Evolutionary conservation across 2,113 vertebrate genomes (phyloP).

Genomic region (Oncorhynchus kisutch): DNA sequence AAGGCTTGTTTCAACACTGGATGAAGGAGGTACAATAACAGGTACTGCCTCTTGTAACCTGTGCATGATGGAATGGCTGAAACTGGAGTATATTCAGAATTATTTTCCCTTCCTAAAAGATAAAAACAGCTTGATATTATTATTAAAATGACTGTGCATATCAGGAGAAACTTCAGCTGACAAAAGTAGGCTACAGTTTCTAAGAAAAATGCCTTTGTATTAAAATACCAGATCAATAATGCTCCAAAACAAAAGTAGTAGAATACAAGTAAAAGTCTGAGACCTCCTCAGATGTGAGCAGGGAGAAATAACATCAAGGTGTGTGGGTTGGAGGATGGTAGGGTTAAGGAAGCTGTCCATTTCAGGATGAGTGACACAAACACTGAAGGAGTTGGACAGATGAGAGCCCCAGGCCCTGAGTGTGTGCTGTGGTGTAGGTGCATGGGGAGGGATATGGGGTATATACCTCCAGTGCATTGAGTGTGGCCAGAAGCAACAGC

Average conservation of each 20-base stretch:
- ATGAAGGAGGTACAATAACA: not conserved
- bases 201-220: not conserved
- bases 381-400: conserved; percentile 57
- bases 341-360: conserved; percentile 24
- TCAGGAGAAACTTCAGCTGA: too few species aligned
- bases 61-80: conserved; percentile 2
- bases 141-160: not conserved
- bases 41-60: not conserved
- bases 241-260: too few species aligned
- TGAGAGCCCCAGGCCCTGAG: conserved; percentile 50
- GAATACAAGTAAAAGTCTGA: not conserved
- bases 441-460: conserved; percentile 39
- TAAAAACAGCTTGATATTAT: not conserved
- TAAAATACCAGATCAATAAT: not conserved
- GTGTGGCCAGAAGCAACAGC: conserved; percentile 67
- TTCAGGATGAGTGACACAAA: conserved; percentile 55
- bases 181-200: not conserved
- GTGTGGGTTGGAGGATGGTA: conserved; percentile 28
- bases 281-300: not conserved
- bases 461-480: conserved; percentile 60
- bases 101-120: not conserved
- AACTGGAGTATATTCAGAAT: conserved; percentile 9
- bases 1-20: conserved; percentile 9
- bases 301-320: not conserved
- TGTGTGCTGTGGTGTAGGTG: conserved; percentile 35